Evolutionary conservation across 2,113 vertebrate species (phyloP).

Genomic region (Seriola dumerili): DNA sequence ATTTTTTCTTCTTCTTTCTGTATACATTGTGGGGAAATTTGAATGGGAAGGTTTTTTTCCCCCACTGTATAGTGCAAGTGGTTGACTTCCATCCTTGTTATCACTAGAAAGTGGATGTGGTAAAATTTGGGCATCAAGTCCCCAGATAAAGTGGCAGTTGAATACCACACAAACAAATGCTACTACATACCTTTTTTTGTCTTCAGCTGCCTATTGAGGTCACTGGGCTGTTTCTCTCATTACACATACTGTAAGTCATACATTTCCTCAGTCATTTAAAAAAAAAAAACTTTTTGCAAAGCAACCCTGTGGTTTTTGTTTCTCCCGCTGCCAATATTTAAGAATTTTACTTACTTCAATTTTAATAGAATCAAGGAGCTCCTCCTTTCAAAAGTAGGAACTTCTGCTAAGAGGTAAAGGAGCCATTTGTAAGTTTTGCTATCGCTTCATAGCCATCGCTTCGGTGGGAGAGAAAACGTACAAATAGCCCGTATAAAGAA

Average conservation of each 20-base stretch:
- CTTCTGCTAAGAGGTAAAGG: background rate
- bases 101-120: background rate
- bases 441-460: too few species aligned
- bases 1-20: background rate
- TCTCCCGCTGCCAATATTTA: background rate
- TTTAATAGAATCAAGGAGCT: background rate
- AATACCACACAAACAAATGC: constrained; percentile 20
- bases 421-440: too few species aligned
- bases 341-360: background rate
- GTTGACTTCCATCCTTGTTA: background rate
- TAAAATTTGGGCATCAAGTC: background rate
- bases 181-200: background rate
- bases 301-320: background rate
- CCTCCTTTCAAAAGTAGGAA: background rate
- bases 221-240: constrained; percentile 21
- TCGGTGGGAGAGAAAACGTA: too few species aligned
- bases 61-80: background rate
- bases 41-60: background rate
- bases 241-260: background rate
- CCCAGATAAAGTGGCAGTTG: background rate
- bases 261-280: background rate
- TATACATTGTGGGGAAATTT: background rate
- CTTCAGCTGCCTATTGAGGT: constrained; percentile 34
- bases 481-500: background rate
- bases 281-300: background rate